Percentiles rank a stretch among this genome's conserved stretches.
Conservation (phyloP, 2,888 invertebrate species). For the Disparrhopalites patrizii region DNA sequence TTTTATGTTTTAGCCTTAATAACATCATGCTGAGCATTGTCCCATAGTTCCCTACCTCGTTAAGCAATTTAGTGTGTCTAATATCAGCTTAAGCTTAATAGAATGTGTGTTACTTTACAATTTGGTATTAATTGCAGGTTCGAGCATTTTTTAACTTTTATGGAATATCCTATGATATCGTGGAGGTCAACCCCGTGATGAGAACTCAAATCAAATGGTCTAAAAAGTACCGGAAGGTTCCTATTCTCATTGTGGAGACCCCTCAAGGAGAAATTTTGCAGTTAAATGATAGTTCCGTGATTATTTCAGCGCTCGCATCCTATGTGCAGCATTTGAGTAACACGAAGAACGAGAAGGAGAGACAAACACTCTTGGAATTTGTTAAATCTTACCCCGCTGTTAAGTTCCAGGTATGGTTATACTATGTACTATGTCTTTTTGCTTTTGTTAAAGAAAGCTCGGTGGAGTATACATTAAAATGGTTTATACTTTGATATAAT, state of each 20-base stretch:
- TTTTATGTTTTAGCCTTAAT: too few species aligned
- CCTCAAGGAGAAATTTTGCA: conserved; percentile 58
- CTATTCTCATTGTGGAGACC: conserved; percentile 74
- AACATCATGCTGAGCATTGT: too few species aligned
- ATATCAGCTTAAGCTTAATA: neutral
- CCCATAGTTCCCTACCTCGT: neutral
- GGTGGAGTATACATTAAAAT: too few species aligned
- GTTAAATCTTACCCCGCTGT: conserved; percentile 72
- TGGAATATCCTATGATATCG: conserved; percentile 89
- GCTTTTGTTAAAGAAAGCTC: neutral
- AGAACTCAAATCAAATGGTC: conserved; percentile 91
- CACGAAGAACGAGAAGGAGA: conserved; percentile 53
- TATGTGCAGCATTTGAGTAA: conserved; percentile 55
- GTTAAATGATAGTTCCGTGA: conserved; percentile 89
- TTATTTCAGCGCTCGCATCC: conserved; percentile 81
- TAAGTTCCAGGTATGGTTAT: conserved; percentile 55
- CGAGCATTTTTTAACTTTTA: conserved; percentile 85
- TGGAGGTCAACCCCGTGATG: conserved; percentile 95
- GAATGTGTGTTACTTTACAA: neutral
- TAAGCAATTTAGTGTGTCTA: neutral
- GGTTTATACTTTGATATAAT: neutral
- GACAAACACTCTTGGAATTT: conserved; percentile 60
- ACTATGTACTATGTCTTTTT: neutral
- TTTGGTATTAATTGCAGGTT: conserved; percentile 48
- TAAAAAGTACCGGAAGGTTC: conserved; percentile 82